Conservation (phyloP, 2,797 vertebrate genomes). For the Synanceia verrucosa region DNA sequence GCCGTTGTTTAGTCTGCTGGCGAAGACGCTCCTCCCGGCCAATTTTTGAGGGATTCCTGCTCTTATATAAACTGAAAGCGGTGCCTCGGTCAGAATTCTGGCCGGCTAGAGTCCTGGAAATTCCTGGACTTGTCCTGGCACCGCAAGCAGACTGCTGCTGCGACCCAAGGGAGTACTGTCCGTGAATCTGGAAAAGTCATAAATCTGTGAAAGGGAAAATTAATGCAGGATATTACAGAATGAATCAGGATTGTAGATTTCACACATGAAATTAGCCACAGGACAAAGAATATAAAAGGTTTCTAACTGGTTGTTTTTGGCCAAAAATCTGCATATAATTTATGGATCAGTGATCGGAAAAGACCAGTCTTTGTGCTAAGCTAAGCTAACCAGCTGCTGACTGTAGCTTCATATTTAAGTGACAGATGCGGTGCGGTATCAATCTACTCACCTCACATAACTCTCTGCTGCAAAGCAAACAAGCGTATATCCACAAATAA, state of each 20-base stretch:
- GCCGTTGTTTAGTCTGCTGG: slow-evolving; percentile 65
- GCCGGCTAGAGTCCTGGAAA: slow-evolving; percentile 40
- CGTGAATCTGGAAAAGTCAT: slow-evolving; percentile 46
- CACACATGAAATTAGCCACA: not conserved
- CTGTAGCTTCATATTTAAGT: not conserved
- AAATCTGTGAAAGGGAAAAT: slow-evolving; percentile 30
- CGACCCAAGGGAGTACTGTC: slow-evolving; percentile 33
- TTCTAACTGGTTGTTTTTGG: not conserved
- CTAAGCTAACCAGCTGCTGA: not conserved
- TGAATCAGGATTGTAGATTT: slow-evolving; percentile 20
- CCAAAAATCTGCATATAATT: too few species aligned
- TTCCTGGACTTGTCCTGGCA: slow-evolving; percentile 65
- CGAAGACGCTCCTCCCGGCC: slow-evolving; percentile 28
- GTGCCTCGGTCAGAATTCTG: slow-evolving; percentile 36
- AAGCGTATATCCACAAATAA: too few species aligned
- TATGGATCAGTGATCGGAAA: too few species aligned
- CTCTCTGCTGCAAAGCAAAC: not conserved
- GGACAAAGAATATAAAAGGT: not conserved
- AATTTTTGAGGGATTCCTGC: slow-evolving; percentile 41
- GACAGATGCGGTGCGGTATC: too few species aligned
- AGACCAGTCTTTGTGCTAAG: not conserved
- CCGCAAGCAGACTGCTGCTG: slow-evolving; percentile 25
- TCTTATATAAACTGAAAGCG: slow-evolving; percentile 29
- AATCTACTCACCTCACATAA: not conserved
- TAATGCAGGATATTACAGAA: slow-evolving; percentile 9